A percentile compares a stretch with the other conserved stretches of the same genome.
Evolutionary conservation across 2,113 vertebrate genomes (phyloP).

Genomic region (Mastomys coucha): DNA sequence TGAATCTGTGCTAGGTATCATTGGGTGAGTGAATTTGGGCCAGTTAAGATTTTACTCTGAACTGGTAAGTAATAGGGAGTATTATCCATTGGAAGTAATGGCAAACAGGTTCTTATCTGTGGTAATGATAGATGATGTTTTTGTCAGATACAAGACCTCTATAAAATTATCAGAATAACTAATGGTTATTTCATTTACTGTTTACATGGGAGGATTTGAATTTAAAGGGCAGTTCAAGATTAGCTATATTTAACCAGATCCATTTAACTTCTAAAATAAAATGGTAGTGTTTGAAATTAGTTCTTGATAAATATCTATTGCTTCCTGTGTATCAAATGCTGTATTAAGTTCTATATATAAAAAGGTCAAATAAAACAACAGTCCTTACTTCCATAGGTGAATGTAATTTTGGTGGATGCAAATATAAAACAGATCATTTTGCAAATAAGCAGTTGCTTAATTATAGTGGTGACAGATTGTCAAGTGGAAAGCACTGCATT

Average conservation of each 20-base stretch:
- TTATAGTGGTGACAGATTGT: neutral
- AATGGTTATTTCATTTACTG: conserved; percentile 50
- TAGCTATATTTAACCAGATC: conserved; percentile 48
- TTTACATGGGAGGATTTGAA: conserved; percentile 23
- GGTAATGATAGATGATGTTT: conserved; percentile 21
- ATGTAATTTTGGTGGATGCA: neutral
- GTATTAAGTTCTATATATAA: neutral
- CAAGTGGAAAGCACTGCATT: neutral
- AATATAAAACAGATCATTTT: conserved; percentile 55
- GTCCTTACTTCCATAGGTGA: neutral
- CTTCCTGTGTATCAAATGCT: neutral
- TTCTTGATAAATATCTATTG: neutral
- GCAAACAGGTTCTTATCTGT: neutral
- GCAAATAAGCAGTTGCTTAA: conserved; percentile 22
- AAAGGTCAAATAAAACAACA: neutral
- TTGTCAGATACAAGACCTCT: conserved; percentile 20
- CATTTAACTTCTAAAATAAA: conserved; percentile 38
- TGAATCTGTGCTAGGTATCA: neutral
- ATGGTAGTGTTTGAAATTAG: neutral
- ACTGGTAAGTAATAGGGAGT: neutral
- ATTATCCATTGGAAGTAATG: neutral
- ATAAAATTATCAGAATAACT: conserved; percentile 59
- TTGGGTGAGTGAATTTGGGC: neutral
- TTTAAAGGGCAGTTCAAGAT: conserved; percentile 42
- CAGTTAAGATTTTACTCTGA: neutral